Percentiles rank a stretch among this genome's conserved stretches.
Conservation (phyloP, 2,888 invertebrate species). For the Noctua pronuba region DNA sequence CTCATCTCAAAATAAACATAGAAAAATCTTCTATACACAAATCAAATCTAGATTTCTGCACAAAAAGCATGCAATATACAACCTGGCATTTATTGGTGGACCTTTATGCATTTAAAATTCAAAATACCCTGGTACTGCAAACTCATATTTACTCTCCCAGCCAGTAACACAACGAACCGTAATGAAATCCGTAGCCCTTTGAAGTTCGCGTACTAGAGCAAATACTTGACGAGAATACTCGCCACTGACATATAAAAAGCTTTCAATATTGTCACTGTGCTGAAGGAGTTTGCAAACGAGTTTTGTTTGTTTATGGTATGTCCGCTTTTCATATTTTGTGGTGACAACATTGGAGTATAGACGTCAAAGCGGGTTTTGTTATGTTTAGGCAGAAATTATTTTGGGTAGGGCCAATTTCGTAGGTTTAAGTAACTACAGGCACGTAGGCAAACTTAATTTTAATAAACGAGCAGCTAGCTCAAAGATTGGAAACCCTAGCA, state of each 20-base stretch:
- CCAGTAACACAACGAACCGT: constrained; percentile 41
- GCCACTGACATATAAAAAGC: constrained; percentile 57
- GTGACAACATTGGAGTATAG: constrained; percentile 30
- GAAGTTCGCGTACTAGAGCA: constrained; percentile 51
- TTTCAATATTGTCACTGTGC: constrained; percentile 56
- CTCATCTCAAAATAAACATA: neutral
- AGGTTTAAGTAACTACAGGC: neutral
- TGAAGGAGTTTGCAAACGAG: constrained; percentile 51
- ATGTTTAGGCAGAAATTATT: neutral
- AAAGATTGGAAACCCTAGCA: neutral
- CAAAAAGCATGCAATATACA: constrained; percentile 9
- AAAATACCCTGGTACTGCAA: constrained; percentile 25
- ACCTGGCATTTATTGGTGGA: constrained; percentile 19
- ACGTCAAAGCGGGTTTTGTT: constrained; percentile 15
- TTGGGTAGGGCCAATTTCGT: neutral
- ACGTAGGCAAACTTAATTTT: neutral
- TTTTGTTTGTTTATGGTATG: constrained; percentile 52
- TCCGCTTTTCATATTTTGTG: constrained; percentile 34
- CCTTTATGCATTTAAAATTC: constrained; percentile 31
- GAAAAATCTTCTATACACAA: neutral
- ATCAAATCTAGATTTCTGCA: neutral
- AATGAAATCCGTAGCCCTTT: constrained; percentile 57
- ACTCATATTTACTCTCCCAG: constrained; percentile 30
- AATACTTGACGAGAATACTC: constrained; percentile 58
- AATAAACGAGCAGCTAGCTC: neutral